Percentiles rank a stretch among this genome's conserved stretches.
Conservation (phyloP, 2,113 vertebrate genomes). For the Solenodon paradoxus region DNA sequence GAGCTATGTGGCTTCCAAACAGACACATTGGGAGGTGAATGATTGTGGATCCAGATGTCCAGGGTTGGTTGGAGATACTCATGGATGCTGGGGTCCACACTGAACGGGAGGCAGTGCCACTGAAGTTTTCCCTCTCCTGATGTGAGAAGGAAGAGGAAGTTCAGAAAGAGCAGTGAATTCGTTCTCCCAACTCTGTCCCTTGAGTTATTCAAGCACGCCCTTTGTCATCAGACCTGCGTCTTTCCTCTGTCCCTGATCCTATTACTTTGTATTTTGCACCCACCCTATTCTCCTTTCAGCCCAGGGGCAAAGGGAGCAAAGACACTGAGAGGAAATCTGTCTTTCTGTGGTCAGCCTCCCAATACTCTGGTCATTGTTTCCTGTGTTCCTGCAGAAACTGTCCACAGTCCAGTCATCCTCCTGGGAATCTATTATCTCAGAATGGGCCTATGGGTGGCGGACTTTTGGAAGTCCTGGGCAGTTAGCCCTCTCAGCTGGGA, state of each 20-base stretch:
- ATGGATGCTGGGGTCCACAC: not conserved
- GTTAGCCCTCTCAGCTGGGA: not conserved
- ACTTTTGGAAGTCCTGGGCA: not conserved
- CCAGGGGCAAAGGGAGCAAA: not conserved
- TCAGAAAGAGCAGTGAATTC: not conserved
- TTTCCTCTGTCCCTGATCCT: not conserved
- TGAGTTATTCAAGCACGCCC: not conserved
- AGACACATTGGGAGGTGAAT: not conserved
- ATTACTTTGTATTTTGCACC: not conserved
- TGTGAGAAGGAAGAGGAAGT: not conserved
- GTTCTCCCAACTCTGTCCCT: not conserved
- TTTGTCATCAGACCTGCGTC: not conserved
- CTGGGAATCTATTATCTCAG: not conserved
- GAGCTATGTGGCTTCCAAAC: not conserved
- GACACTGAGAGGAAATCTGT: not conserved
- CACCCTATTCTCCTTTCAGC: not conserved
- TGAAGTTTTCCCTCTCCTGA: not conserved
- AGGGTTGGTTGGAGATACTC: not conserved
- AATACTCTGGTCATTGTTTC: not conserved
- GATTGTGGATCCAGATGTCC: not conserved
- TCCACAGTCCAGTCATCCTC: not conserved
- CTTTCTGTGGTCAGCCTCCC: not conserved
- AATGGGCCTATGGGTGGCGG: not conserved
- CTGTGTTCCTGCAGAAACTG: not conserved
- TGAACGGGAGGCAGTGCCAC: not conserved